These are phyloP conservation scores for Kuschelorhynchus macadamiae DNA, from an alignment of 2,888 invertebrate species.

Conservation along the genomic window DNA sequence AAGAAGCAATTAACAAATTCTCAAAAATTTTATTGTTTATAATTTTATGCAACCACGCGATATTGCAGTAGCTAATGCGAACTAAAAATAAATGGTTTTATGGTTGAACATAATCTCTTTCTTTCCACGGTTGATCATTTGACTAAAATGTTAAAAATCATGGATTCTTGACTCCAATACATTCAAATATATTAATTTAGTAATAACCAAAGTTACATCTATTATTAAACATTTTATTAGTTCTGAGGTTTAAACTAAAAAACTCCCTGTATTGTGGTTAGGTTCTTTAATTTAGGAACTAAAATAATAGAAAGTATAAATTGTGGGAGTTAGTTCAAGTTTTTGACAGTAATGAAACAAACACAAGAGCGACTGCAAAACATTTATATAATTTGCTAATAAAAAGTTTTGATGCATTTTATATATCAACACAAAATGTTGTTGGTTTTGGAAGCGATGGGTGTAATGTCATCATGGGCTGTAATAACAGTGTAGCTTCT, in stretches of 20 bases:
- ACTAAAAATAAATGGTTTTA: background rate
- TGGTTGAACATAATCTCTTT: background rate
- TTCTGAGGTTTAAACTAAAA: background rate
- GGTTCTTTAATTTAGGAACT: background rate
- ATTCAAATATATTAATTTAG: background rate
- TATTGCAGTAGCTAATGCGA: too few relatives aligned
- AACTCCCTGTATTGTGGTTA: background rate
- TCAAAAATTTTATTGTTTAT: too few relatives aligned
- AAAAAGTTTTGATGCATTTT: background rate
- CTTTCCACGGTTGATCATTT: background rate
- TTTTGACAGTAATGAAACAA: background rate
- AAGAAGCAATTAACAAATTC: too few relatives aligned
- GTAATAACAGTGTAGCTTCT: background rate
- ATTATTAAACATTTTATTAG: background rate
- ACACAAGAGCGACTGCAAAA: background rate
- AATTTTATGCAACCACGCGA: too few relatives aligned
- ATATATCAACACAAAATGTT: background rate
- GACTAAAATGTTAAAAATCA: background rate
- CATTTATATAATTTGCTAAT: background rate
- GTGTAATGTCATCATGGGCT: background rate
- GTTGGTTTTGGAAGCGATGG: background rate
- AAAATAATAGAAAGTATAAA: background rate
- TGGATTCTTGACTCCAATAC: background rate
- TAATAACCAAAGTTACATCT: background rate
- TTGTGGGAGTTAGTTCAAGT: background rate